phyloP scores from a whole-genome alignment of 2,888 invertebrate species.

The Dryadula phaetusa region DNA sequence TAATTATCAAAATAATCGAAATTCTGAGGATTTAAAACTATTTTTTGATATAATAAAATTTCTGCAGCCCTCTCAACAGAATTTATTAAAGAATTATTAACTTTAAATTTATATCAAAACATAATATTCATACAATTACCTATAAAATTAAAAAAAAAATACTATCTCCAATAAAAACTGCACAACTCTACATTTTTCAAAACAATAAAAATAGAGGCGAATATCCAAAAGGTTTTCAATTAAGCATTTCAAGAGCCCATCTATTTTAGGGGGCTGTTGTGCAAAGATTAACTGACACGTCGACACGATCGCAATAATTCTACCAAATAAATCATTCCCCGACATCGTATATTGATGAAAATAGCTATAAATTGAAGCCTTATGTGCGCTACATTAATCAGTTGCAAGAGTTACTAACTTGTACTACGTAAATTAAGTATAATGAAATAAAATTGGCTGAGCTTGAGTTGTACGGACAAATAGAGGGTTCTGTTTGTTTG shows the following conservation, averaged over 20 bases:
- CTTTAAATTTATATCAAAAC: too few relatives aligned
- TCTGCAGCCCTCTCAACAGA: too few relatives aligned
- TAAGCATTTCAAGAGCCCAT: slow-evolving; percentile 31
- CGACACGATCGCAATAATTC: slow-evolving; percentile 37
- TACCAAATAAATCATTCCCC: slow-evolving; percentile 38
- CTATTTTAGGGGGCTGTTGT: slow-evolving; percentile 28
- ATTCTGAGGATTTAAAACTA: too few relatives aligned
- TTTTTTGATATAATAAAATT: too few relatives aligned
- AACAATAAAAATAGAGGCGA: neutral
- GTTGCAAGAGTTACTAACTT: slow-evolving; percentile 30
- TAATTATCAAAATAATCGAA: too few relatives aligned
- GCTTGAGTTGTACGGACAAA: neutral
- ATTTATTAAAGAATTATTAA: too few relatives aligned
- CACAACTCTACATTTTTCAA: neutral
- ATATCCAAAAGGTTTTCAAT: slow-evolving; percentile 21
- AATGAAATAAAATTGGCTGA: slow-evolving; percentile 13
- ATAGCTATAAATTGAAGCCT: slow-evolving; percentile 42
- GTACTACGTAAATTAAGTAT: slow-evolving; percentile 14
- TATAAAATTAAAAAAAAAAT: neutral
- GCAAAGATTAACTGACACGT: slow-evolving; percentile 38
- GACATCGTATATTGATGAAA: slow-evolving; percentile 40
- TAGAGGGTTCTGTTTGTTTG: neutral
- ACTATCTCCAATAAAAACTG: too few relatives aligned
- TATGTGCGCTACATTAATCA: slow-evolving; percentile 37
- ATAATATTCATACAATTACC: too few relatives aligned